Evolutionary conservation across 23 tunicate genomes (phyloP).

Genomic region (Aplidium turbinatum): DNA sequence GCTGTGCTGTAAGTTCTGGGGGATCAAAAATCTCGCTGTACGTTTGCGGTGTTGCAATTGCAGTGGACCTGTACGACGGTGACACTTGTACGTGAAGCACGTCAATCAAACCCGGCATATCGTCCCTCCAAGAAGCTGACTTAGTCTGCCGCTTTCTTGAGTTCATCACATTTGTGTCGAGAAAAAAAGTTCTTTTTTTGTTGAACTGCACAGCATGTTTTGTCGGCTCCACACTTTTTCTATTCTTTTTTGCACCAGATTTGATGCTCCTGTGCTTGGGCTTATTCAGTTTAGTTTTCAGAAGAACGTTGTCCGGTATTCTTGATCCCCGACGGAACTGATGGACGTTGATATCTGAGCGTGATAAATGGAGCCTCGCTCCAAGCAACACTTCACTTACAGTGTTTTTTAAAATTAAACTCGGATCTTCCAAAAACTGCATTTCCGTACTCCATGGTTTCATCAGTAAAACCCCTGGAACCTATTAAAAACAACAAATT

Average conservation of each 20-base stretch:
- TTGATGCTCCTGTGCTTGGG: too few relatives aligned
- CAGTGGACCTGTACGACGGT: constrained; percentile 61
- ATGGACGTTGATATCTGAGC: constrained; percentile 53
- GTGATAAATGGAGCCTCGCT: constrained; percentile 40
- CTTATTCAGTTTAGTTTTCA: constrained; percentile 9
- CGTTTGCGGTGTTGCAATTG: constrained; percentile 40
- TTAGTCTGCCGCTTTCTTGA: not conserved
- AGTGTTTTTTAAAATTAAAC: constrained; percentile 25
- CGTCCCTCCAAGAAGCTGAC: constrained; percentile 36
- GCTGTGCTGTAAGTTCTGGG: too few relatives aligned
- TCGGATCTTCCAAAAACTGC: constrained; percentile 21
- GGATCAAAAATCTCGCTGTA: constrained; percentile 33
- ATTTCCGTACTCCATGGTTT: constrained; percentile 42
- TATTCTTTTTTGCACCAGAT: not conserved
- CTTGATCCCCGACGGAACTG: constrained; percentile 44
- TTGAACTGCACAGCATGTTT: not conserved
- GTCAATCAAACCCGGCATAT: constrained; percentile 33
- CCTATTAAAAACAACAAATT: constrained; percentile 10
- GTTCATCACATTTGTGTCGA: not conserved
- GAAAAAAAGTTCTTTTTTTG: not conserved
- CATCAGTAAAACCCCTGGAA: constrained; percentile 16
- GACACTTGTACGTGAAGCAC: constrained; percentile 36
- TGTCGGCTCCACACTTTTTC: not conserved
- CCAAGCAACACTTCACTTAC: constrained; percentile 13
- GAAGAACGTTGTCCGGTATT: constrained; percentile 9